phyloP scores from a whole-genome alignment of 2,888 invertebrate species.

The Nebria brevicollis region DNA sequence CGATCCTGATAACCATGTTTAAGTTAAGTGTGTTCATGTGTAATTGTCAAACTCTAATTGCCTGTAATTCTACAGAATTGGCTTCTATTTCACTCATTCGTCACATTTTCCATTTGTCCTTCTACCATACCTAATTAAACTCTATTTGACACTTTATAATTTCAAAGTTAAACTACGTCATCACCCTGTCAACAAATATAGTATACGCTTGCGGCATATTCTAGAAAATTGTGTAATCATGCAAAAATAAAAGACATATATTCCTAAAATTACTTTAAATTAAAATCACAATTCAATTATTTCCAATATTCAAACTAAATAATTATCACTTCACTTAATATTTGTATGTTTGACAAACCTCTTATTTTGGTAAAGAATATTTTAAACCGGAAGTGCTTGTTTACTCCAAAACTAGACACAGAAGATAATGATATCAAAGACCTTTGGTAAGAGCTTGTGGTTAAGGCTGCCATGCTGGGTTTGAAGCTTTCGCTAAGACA shows the following conservation, averaged over 20 bases:
- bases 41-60: conserved; percentile 42
- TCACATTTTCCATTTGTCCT: not conserved
- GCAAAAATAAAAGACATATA: no score
- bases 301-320: no score
- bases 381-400: no score
- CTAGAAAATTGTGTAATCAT: no score
- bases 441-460: not conserved
- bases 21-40: conserved; percentile 8
- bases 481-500: not conserved
- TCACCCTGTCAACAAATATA: conserved; percentile 27
- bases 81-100: not conserved
- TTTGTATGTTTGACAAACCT: no score
- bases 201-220: not conserved
- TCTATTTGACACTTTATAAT: conserved; percentile 41
- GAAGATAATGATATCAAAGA: not conserved
- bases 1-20: not conserved
- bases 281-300: no score
- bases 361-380: no score
- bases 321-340: no score
- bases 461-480: not conserved
- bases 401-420: not conserved
- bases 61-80: conserved; percentile 7
- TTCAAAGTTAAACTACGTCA: conserved; percentile 39
- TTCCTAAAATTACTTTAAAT: no score
- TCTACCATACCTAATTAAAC: conserved; percentile 32